Evolutionary conservation across 2,113 vertebrate genomes (phyloP).

Genomic region (Sebastes fasciatus): DNA sequence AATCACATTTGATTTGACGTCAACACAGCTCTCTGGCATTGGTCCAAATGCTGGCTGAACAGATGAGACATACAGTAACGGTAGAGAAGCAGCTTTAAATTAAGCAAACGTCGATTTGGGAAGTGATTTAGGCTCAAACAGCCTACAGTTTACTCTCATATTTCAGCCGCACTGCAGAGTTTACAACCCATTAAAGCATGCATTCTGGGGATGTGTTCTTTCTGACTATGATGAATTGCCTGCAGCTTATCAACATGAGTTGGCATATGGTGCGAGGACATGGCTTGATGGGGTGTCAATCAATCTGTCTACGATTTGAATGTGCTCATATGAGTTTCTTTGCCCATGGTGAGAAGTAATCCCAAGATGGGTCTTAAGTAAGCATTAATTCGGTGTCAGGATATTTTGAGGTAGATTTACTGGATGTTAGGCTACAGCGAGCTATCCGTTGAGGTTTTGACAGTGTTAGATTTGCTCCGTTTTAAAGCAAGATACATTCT

Average conservation of each 20-base stretch:
- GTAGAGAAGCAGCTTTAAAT: conserved; percentile 20
- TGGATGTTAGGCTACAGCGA: conserved; percentile 1
- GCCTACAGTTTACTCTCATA: conserved; percentile 25
- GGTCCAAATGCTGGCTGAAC: conserved; percentile 16
- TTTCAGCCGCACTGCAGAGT: conserved; percentile 56
- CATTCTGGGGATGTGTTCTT: conserved; percentile 49
- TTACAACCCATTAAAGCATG: conserved; percentile 50
- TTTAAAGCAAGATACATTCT: conserved; percentile 26
- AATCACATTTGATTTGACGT: conserved; percentile 75
- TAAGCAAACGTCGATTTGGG: conserved; percentile 17
- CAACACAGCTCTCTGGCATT: conserved; percentile 57
- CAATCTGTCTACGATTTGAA: conserved; percentile 71
- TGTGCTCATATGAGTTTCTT: conserved; percentile 38
- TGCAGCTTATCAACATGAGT: conserved; percentile 76
- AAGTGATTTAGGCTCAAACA: neutral
- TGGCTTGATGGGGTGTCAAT: conserved; percentile 79
- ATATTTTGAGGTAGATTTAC: conserved; percentile 43
- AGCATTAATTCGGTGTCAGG: conserved; percentile 56
- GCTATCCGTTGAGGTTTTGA: conserved; percentile 1
- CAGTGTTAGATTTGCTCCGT: conserved; percentile 26
- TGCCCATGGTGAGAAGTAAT: conserved; percentile 46
- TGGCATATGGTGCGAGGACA: conserved; percentile 73
- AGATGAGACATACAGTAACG: conserved; percentile 15
- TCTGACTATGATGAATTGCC: conserved; percentile 82
- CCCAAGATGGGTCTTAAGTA: conserved; percentile 59